A percentile compares a stretch with the other conserved stretches of the same genome.
These are phyloP conservation scores for Anoncus sp. DNA, from an alignment of 2,888 invertebrate genomes.

Conservation along the genomic window DNA sequence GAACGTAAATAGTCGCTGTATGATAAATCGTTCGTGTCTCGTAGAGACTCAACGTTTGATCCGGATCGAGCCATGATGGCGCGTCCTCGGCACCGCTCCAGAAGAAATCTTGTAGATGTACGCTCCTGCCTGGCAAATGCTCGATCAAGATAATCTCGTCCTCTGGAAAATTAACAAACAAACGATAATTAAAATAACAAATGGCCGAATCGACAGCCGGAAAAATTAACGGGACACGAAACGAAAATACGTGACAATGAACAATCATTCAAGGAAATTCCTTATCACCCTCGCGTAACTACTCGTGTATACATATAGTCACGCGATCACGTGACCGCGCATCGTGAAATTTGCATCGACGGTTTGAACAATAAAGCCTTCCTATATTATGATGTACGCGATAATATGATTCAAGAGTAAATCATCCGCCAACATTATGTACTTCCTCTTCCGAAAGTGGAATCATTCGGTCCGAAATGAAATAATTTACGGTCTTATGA, in stretches of 20 bases:
- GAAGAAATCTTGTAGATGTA: constrained; percentile 92
- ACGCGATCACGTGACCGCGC: constrained; percentile 75
- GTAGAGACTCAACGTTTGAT: constrained; percentile 79
- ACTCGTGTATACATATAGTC: constrained; percentile 58
- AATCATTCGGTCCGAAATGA: constrained; percentile 34
- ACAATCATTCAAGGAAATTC: constrained; percentile 21
- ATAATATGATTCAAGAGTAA: constrained; percentile 44
- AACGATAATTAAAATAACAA: too few relatives aligned
- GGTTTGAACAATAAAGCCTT: constrained; percentile 37
- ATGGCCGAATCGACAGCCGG: too few relatives aligned
- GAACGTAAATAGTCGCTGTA: constrained; percentile 78
- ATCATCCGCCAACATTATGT: constrained; percentile 26
- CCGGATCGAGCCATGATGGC: constrained; percentile 86
- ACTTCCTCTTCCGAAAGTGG: constrained; percentile 11
- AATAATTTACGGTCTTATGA: not conserved
- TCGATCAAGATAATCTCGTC: constrained; percentile 81
- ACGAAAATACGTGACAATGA: constrained; percentile 26
- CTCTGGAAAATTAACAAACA: constrained; percentile 69
- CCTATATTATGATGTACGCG: constrained; percentile 2
- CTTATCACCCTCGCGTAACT: not conserved
- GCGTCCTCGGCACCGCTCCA: constrained; percentile 96
- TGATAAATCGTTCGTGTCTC: constrained; percentile 79
- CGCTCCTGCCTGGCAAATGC: constrained; percentile 79
- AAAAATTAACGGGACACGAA: constrained; percentile 31
- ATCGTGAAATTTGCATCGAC: constrained; percentile 72